phyloP scores from a whole-genome alignment of 2,888 invertebrate species.

The Cylindroiulus punctatus region DNA sequence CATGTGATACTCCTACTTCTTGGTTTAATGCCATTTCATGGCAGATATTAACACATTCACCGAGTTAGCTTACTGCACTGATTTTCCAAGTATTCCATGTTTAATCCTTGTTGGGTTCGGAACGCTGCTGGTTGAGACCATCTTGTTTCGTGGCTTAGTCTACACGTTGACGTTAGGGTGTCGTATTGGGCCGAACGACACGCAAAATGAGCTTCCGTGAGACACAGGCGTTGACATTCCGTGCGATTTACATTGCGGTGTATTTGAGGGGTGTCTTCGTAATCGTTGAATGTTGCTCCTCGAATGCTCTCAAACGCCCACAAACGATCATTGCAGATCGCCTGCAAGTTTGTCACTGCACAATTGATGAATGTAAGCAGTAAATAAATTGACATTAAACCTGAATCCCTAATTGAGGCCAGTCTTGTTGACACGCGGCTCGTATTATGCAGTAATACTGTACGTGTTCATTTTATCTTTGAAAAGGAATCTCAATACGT shows the following conservation, averaged over 20 bases:
- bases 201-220: conserved; percentile 68
- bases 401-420: neutral
- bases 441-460: neutral
- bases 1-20: too few relatives aligned
- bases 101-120: conserved; percentile 64
- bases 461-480: too few relatives aligned
- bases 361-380: neutral
- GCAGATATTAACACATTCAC: too few relatives aligned
- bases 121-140: conserved; percentile 70
- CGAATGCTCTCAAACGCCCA: conserved; percentile 70
- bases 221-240: conserved; percentile 69
- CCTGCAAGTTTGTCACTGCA: conserved; percentile 65
- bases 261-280: conserved; percentile 64
- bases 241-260: conserved; percentile 65
- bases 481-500: too few relatives aligned
- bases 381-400: neutral
- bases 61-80: conserved; percentile 66
- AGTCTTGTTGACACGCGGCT: neutral
- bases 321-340: conserved; percentile 66
- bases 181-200: conserved; percentile 71
- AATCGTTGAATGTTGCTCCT: conserved; percentile 67
- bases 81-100: conserved; percentile 70
- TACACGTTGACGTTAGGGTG: conserved; percentile 66
- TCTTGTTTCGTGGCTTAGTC: conserved; percentile 69
- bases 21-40: too few relatives aligned